Percentiles rank a stretch among this genome's conserved stretches.
Conservation (phyloP, 1,140 invertebrate species). For the Sitobion miscanthi region DNA sequence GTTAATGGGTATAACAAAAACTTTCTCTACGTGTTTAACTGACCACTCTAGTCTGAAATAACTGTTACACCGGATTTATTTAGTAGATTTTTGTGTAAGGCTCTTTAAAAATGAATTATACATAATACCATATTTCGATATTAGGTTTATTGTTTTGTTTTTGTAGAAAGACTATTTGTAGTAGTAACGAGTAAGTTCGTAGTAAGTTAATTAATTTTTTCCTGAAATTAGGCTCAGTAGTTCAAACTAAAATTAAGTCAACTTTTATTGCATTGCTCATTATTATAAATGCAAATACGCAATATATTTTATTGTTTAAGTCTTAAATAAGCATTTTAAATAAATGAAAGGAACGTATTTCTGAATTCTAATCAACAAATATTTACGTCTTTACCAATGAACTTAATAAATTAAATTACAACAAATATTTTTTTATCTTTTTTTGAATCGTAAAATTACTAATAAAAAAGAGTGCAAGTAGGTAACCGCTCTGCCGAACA, state of each 20-base stretch:
- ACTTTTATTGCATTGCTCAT: not conserved
- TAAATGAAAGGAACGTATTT: not conserved
- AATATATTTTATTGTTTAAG: not conserved
- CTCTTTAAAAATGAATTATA: not conserved
- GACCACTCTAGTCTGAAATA: not conserved
- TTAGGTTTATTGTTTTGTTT: not conserved
- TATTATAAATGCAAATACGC: not conserved
- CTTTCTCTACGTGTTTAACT: slow-evolving; percentile 31
- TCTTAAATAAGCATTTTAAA: not conserved
- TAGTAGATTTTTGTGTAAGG: not conserved
- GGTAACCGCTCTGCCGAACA: not conserved
- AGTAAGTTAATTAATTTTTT: not conserved
- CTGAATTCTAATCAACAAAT: not conserved
- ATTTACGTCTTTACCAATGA: not conserved
- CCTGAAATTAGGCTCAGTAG: not conserved
- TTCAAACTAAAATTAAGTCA: not conserved
- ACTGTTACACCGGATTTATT: not conserved
- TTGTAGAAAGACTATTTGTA: not conserved
- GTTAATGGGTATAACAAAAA: not conserved
- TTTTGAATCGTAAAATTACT: not conserved
- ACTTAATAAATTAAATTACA: not conserved
- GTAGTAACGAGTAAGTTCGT: not conserved
- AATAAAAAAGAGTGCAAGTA: not conserved
- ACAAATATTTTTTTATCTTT: not conserved
- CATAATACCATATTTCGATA: not conserved